Conservation (phyloP, 1,140 invertebrate genomes). For the Orchesella cincta region DNA sequence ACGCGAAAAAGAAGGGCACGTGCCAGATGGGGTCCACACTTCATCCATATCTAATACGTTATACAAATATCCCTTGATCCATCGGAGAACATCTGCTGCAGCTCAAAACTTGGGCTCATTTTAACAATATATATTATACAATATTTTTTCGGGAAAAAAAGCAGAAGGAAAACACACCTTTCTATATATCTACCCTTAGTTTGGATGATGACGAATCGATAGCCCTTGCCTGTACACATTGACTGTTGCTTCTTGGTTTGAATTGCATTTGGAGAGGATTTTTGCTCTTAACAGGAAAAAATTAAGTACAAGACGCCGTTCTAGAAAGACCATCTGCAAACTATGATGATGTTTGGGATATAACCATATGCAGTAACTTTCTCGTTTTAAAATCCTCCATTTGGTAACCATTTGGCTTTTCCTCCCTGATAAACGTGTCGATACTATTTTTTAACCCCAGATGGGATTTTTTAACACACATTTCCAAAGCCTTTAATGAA, state of each 20-base stretch:
- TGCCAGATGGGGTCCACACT: slow-evolving; percentile 40
- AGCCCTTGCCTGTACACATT: neutral
- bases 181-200: neutral
- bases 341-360: too few species aligned
- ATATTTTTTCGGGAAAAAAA: slow-evolving; percentile 8
- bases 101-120: neutral
- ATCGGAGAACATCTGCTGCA: neutral
- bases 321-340: slow-evolving; percentile 9
- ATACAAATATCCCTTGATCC: neutral
- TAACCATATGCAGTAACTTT: neutral
- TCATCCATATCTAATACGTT: neutral
- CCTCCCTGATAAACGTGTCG: neutral
- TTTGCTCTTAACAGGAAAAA: too few species aligned
- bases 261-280: too few species aligned
- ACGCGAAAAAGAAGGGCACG: slow-evolving; percentile 35
- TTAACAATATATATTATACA: too few species aligned
- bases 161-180: neutral
- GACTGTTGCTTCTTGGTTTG: neutral
- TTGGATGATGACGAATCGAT: too few species aligned
- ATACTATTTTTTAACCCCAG: neutral
- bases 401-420: neutral
- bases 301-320: neutral
- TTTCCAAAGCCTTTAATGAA: slow-evolving; percentile 22
- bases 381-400: neutral
- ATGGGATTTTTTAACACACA: neutral